phyloP scores from a whole-genome alignment of 2,888 invertebrate species.

The Andrena haemorrhoa region DNA sequence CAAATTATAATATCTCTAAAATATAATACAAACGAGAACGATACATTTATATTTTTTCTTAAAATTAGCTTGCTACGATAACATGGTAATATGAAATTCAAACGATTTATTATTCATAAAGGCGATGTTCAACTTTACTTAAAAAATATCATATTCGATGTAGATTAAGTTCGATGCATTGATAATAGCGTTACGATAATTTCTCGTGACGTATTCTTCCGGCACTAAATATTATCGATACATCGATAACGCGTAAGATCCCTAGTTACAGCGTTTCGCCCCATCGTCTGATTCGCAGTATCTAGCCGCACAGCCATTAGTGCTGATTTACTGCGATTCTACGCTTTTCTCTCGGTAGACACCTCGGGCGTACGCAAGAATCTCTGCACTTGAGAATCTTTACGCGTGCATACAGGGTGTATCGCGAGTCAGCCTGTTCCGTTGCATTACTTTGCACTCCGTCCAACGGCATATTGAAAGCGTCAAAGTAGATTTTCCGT shows the following conservation, averaged over 20 bases:
- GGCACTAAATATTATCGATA: slow-evolving; percentile 47
- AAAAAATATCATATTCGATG: slow-evolving; percentile 1
- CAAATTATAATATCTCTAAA: too few relatives aligned
- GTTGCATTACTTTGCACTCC: not conserved
- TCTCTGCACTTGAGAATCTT: slow-evolving; percentile 19
- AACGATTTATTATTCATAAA: not conserved
- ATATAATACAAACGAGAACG: too few relatives aligned
- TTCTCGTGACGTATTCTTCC: slow-evolving; percentile 21
- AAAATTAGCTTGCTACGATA: too few relatives aligned
- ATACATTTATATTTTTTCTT: too few relatives aligned
- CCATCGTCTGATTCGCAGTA: slow-evolving; percentile 43
- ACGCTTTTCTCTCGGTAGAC: slow-evolving; percentile 54
- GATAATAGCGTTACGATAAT: slow-evolving; percentile 27
- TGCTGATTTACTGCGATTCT: slow-evolving; percentile 65
- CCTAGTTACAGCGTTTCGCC: slow-evolving; percentile 28
- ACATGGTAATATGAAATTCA: not conserved
- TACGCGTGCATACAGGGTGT: slow-evolving; percentile 21
- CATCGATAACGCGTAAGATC: slow-evolving; percentile 41
- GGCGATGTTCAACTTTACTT: not conserved
- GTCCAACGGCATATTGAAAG: too few relatives aligned
- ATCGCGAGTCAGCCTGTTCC: slow-evolving; percentile 9
- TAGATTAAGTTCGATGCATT: not conserved
- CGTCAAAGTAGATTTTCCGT: too few relatives aligned
- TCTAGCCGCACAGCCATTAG: slow-evolving; percentile 58
- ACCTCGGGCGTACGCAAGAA: slow-evolving; percentile 42